phyloP scores from a whole-genome alignment of 2,797 vertebrate species.

The Salmo trutta region DNA sequence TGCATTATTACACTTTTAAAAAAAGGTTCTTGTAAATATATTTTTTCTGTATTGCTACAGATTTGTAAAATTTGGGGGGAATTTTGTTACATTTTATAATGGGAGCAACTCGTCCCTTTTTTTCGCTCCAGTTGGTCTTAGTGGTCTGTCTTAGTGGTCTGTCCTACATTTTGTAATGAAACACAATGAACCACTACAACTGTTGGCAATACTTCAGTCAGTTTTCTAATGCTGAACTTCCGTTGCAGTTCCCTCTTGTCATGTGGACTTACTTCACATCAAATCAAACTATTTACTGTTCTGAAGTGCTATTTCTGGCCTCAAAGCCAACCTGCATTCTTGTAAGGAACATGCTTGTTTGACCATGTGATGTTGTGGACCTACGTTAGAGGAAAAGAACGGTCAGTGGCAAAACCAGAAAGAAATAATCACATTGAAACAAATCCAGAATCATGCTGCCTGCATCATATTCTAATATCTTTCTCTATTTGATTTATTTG shows the following conservation, averaged over 20 bases:
- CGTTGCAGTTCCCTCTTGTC: slow-evolving; percentile 50
- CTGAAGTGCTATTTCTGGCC: slow-evolving; percentile 64
- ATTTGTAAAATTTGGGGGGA: slow-evolving; percentile 82
- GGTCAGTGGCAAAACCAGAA: slow-evolving; percentile 36
- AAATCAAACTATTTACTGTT: slow-evolving; percentile 65
- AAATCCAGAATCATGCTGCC: slow-evolving; percentile 59
- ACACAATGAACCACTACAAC: slow-evolving; percentile 65
- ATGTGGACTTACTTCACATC: slow-evolving; percentile 57
- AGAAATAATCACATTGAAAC: slow-evolving; percentile 32
- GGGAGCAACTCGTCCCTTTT: slow-evolving; percentile 60
- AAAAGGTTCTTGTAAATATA: slow-evolving; percentile 82
- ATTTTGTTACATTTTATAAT: slow-evolving; percentile 88
- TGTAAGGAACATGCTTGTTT: slow-evolving; percentile 62
- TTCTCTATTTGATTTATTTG: slow-evolving; percentile 22
- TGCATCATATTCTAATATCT: slow-evolving; percentile 45
- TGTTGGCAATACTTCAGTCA: slow-evolving; percentile 70
- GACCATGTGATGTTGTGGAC: slow-evolving; percentile 63
- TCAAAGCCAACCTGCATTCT: slow-evolving; percentile 58
- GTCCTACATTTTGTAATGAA: slow-evolving; percentile 64
- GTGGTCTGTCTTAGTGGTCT: slow-evolving; percentile 55
- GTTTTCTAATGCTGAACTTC: slow-evolving; percentile 28
- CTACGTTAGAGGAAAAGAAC: slow-evolving; percentile 41
- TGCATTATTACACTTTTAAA: slow-evolving; percentile 72
- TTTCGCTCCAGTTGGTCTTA: slow-evolving; percentile 32
- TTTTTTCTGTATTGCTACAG: slow-evolving; percentile 77